phyloP scores from a whole-genome alignment of 2,888 invertebrate species.

The Boloria selene region DNA sequence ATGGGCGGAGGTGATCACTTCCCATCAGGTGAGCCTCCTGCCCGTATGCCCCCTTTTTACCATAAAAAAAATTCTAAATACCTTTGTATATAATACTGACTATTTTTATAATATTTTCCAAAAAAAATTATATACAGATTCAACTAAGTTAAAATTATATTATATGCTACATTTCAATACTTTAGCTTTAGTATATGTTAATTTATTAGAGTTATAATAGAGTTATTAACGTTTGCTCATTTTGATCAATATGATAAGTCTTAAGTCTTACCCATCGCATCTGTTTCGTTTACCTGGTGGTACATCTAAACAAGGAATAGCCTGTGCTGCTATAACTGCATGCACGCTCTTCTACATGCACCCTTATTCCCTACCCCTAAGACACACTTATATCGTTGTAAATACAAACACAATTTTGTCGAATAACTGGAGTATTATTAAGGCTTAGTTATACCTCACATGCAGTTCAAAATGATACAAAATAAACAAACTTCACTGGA shows the following conservation, averaged over 20 bases:
- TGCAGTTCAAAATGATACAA: conserved; percentile 22
- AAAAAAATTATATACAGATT: too few species aligned
- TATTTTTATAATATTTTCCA: too few species aligned
- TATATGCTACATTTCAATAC: too few species aligned
- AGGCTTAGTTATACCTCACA: conserved; percentile 56
- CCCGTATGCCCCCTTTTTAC: too few species aligned
- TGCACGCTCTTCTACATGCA: conserved; percentile 40
- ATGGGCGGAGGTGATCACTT: too few species aligned
- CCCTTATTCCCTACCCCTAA: conserved; percentile 22
- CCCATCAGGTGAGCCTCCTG: too few species aligned
- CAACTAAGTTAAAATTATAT: too few species aligned
- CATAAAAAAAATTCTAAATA: too few species aligned
- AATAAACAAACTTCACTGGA: neutral
- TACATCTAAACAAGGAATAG: conserved; percentile 51
- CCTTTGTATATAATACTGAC: too few species aligned
- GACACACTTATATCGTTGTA: conserved; percentile 6
- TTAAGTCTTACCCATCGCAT: conserved; percentile 17
- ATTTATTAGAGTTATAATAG: too few species aligned
- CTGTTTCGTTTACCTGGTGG: conserved; percentile 18
- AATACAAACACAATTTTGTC: conserved; percentile 55
- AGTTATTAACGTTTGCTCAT: conserved; percentile 7
- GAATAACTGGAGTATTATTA: conserved; percentile 57
- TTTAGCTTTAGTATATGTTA: too few species aligned
- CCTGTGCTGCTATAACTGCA: conserved; percentile 51
- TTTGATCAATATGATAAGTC: conserved; percentile 30